Base-by-base conservation (phyloP, 1,140 invertebrate species). In the Battus philenor region DNA sequence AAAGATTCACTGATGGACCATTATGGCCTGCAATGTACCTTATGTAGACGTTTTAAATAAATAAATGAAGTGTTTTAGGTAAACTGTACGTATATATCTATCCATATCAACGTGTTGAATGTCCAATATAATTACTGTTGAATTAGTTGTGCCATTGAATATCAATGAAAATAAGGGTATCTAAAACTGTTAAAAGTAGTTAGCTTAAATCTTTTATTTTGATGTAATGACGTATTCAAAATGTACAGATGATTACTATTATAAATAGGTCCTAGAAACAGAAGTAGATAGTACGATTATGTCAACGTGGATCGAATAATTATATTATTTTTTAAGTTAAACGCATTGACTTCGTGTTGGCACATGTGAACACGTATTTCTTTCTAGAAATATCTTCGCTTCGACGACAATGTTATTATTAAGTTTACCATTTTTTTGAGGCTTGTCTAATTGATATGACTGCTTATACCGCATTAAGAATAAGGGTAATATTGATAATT, bases 41-140 rank as follows among this genome's bases (percentile, higher is more conserved):
- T 55, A 13, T 38, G 15, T 60, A 66, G 56, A 68, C 29, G 44
- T 64, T 70, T 71, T 71, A 65, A 68, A 55, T 67, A 65, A 68
- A 55, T 67, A 43, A 55, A 47, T 30, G 29, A 64, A 49, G 44
- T 69, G 54, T 76, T 75, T 75, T 76, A 68, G 75, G 71, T 51
- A 60, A 51, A 54, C 24, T 75, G 68, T 82, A 78, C 67, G 59
- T 71, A 54, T 69, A n/a, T n/a, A 59, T 55, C 57, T 67, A 70
- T 52, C 59, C 70, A 78, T 80, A 80, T 80, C 78, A 75, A 53
- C 47, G 30, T 54, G 17, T 59, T 66, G 45, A 44, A 63, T 62
- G 61, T 66, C 51, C 44, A 58, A 57, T 55, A 52, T 54, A 62
- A 59, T 69, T 45, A 53, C 53, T 70, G 67, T 60, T 54, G 47